Percentiles rank a stretch among this genome's conserved stretches.
Evolutionary conservation across 2,797 vertebrate genomes (phyloP).

Genomic region (Anguilla pacifica): DNA sequence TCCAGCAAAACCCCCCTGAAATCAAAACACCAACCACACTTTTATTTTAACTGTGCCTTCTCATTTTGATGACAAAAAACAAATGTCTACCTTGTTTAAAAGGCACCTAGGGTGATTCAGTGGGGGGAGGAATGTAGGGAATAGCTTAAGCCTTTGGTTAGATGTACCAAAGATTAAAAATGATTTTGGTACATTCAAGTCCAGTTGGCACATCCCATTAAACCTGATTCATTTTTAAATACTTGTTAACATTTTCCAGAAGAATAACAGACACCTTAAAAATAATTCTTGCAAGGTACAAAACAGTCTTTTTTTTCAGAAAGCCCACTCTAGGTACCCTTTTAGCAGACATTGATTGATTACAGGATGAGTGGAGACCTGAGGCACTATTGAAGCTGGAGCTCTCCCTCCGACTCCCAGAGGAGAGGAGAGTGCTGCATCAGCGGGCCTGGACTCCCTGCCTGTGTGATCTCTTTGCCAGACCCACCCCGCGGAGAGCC

Average conservation of each 20-base stretch:
- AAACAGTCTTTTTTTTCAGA: not conserved
- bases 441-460: not conserved
- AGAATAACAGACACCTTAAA: not conserved
- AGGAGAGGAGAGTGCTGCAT: not conserved
- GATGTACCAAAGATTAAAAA: not conserved
- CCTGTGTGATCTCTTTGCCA: not conserved
- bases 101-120: not conserved
- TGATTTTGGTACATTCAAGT: not conserved
- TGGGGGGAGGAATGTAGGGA: not conserved
- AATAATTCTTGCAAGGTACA: not conserved
- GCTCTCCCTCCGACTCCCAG: not conserved
- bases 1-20: not conserved
- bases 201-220: not conserved
- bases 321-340: not conserved
- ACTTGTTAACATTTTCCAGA: not conserved
- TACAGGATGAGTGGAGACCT: conserved; percentile 11
- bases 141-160: not conserved
- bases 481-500: not conserved
- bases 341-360: conserved; percentile 8
- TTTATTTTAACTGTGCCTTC: not conserved
- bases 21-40: not conserved
- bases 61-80: not conserved
- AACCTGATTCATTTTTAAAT: not conserved
- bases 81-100: not conserved
- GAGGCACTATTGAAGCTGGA: not conserved